Evolutionary conservation across 2,888 invertebrate species (phyloP).

Genomic region (Erebia ligea): DNA sequence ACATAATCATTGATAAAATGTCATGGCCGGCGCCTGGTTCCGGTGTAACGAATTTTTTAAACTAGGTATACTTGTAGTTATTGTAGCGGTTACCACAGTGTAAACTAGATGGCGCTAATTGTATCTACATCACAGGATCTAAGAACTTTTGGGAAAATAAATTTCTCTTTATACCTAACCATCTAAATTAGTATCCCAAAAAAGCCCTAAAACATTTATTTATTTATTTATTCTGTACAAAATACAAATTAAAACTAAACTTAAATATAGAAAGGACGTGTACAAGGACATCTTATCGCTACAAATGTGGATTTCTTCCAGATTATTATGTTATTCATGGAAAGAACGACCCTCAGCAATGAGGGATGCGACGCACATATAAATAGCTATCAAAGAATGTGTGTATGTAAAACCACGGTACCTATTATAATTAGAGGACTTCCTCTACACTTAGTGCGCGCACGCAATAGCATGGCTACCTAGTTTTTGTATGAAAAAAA

Average conservation of each 20-base stretch:
- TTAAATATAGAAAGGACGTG: too few species aligned
- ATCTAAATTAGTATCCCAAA: too few species aligned
- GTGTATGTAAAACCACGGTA: conserved; percentile 15
- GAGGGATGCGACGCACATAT: neutral
- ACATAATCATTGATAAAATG: conserved; percentile 44
- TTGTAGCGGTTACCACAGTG: neutral
- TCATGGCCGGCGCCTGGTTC: conserved; percentile 41
- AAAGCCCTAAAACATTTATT: too few species aligned
- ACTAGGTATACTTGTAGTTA: conserved; percentile 2
- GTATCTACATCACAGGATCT: too few species aligned
- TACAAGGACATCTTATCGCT: too few species aligned
- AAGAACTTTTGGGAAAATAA: too few species aligned
- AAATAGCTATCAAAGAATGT: neutral
- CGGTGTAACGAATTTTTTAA: conserved; percentile 29
- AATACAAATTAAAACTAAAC: too few species aligned
- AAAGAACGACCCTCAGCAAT: neutral
- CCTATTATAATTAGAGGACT: conserved; percentile 15
- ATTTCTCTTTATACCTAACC: too few species aligned
- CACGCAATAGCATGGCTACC: neutral
- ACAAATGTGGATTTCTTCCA: too few species aligned
- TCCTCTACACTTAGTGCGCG: conserved; percentile 11
- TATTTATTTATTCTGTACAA: too few species aligned
- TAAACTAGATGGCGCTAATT: too few species aligned
- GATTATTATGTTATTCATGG: neutral
- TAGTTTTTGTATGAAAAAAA: conserved; percentile 18